Evolutionary conservation across 2,113 vertebrate genomes (phyloP).

Genomic region (Paedocypris sp.): DNA sequence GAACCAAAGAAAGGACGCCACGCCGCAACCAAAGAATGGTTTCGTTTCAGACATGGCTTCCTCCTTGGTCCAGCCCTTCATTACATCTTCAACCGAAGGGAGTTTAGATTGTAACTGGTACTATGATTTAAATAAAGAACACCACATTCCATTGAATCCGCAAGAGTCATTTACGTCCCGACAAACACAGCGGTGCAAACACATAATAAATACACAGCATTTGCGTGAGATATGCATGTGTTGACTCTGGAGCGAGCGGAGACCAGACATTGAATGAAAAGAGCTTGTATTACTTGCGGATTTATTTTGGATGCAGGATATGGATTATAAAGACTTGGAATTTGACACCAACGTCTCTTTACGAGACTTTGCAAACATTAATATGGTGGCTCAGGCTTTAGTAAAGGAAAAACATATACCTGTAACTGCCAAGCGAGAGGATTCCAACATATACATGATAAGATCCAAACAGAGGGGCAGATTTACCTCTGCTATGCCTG

Average conservation of each 20-base stretch:
- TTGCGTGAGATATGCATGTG: conserved; percentile 11
- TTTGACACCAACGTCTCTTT: conserved; percentile 13
- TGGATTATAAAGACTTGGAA: conserved; percentile 29
- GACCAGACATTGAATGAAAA: conserved; percentile 23
- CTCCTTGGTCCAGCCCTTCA: too few species aligned
- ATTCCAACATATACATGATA: conserved; percentile 5
- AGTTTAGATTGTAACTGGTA: too few species aligned
- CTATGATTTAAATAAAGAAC: too few species aligned
- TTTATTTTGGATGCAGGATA: conserved; percentile 36
- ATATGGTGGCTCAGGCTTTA: not conserved
- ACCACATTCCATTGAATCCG: too few species aligned
- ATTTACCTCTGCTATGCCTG: not conserved
- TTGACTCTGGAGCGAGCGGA: conserved; percentile 18
- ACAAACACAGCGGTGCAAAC: not conserved
- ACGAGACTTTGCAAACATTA: conserved; percentile 6
- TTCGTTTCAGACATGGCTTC: too few species aligned
- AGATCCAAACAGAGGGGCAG: not conserved
- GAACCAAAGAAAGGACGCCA: too few species aligned
- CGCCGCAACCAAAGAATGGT: too few species aligned
- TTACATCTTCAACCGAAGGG: too few species aligned
- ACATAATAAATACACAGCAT: not conserved
- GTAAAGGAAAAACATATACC: conserved; percentile 1
- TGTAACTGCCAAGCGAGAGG: not conserved
- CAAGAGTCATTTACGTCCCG: too few species aligned
- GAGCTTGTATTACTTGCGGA: conserved; percentile 24